phyloP scores from a whole-genome alignment of 2,888 invertebrate species.

The Agrochola circellaris region DNA sequence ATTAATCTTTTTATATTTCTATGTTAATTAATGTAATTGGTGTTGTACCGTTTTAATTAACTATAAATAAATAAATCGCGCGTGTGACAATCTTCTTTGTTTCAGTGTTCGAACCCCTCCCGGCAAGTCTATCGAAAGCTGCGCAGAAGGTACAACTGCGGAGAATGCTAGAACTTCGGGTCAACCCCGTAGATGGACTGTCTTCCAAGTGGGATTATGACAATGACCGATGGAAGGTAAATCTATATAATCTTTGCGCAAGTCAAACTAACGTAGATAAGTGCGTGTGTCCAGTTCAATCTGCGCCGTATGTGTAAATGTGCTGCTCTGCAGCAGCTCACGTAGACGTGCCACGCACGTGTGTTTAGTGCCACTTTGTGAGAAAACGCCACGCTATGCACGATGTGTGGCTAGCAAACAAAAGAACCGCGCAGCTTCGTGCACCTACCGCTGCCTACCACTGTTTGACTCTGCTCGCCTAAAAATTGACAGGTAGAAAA shows the following conservation, averaged over 20 bases:
- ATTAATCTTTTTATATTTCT: too few species aligned
- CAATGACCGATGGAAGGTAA: constrained; percentile 94
- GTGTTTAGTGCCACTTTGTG: too few species aligned
- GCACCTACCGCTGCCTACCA: too few species aligned
- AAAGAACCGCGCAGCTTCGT: too few species aligned
- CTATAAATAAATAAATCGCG: too few species aligned
- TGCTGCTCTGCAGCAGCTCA: not conserved
- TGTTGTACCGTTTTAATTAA: too few species aligned
- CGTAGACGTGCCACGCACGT: too few species aligned
- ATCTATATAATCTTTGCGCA: not conserved
- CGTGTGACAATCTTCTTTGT: not conserved
- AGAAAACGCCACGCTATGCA: too few species aligned
- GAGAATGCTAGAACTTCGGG: constrained; percentile 93
- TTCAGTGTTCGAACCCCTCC: constrained; percentile 91
- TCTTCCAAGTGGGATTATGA: constrained; percentile 96
- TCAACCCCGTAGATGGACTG: constrained; percentile 95
- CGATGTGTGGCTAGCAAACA: too few species aligned
- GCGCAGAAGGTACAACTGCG: constrained; percentile 93
- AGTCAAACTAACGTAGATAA: not conserved
- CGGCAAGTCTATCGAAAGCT: constrained; percentile 92
- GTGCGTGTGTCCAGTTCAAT: not conserved
- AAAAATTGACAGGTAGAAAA: too few species aligned
- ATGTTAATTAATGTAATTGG: too few species aligned
- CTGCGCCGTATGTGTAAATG: not conserved
- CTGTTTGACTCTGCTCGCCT: too few species aligned